Percentiles rank a stretch among this genome's conserved stretches.
phyloP scores from a whole-genome alignment of 2,888 invertebrate species.

The Notodromas monacha region DNA sequence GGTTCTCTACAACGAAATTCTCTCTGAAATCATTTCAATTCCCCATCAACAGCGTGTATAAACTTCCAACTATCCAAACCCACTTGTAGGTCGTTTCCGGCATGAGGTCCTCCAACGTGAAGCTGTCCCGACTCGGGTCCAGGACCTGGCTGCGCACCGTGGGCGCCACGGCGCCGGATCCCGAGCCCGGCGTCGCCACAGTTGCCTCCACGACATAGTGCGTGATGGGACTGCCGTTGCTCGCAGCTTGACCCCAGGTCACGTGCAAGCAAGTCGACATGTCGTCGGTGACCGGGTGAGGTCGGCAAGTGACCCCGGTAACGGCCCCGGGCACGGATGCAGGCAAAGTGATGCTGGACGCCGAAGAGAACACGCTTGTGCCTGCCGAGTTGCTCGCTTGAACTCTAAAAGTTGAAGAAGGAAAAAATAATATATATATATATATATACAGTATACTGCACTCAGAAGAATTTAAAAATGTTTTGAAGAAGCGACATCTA shows the following conservation, averaged over 20 bases:
- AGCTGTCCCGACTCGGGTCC: no score
- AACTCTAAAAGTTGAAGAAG: no score
- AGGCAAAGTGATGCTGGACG: conserved; percentile 32
- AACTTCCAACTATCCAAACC: conserved; percentile 9
- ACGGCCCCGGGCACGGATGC: conserved; percentile 45
- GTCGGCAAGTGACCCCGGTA: conserved; percentile 15
- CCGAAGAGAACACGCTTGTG: conserved; percentile 33
- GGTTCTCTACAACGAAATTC: conserved; percentile 9
- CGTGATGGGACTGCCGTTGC: conserved; percentile 38
- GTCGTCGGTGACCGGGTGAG: background rate
- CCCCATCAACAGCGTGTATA: conserved; percentile 2
- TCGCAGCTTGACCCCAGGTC: conserved; percentile 36
- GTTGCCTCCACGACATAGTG: conserved; percentile 34
- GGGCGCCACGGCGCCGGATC: no score
- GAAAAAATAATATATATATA: no score
- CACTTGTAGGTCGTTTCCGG: conserved; percentile 42
- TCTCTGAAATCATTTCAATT: no score
- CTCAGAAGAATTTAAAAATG: no score
- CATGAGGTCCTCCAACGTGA: conserved; percentile 29
- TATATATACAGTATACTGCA: no score
- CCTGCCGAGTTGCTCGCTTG: conserved; percentile 53
- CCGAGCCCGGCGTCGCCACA: background rate
- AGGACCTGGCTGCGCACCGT: no score
- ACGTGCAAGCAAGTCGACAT: conserved; percentile 32
- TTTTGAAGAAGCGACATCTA: no score